Conservation (phyloP, 1,140 invertebrate species). For the Ectropis grisescens region DNA sequence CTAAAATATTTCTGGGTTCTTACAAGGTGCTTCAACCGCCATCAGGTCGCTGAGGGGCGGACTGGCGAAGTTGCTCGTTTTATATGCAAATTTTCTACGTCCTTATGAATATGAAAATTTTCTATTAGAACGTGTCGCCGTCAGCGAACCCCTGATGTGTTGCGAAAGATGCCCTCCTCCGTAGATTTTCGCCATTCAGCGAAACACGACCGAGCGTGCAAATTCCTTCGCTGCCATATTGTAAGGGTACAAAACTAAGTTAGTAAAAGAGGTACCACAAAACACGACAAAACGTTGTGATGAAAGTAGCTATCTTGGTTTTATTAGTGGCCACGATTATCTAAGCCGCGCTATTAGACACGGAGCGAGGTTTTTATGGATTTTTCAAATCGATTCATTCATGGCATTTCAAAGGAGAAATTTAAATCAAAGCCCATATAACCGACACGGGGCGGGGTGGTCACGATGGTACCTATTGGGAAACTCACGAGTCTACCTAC, state of each 20-base stretch:
- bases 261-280: too few species aligned
- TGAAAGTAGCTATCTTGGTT: too few species aligned
- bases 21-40: conserved; percentile 30
- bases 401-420: not conserved
- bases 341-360: too few species aligned
- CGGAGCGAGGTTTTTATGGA: too few species aligned
- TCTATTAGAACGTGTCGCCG: conserved; percentile 67
- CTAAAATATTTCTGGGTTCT: conserved; percentile 22
- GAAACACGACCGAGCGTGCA: conserved; percentile 21
- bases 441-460: not conserved
- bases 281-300: too few species aligned
- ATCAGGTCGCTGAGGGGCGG: conserved; percentile 12
- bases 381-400: too few species aligned
- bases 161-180: conserved; percentile 25
- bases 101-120: conserved; percentile 71
- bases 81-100: conserved; percentile 63
- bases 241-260: too few species aligned
- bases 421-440: conserved; percentile 1
- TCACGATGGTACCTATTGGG: not conserved
- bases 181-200: conserved; percentile 36
- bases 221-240: too few species aligned
- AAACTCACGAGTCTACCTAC: conserved; percentile 9
- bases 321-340: too few species aligned
- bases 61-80: conserved; percentile 53
- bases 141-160: conserved; percentile 53